Evolutionary conservation across 2,113 vertebrate genomes (phyloP).

Genomic region (Nicator chloris): DNA sequence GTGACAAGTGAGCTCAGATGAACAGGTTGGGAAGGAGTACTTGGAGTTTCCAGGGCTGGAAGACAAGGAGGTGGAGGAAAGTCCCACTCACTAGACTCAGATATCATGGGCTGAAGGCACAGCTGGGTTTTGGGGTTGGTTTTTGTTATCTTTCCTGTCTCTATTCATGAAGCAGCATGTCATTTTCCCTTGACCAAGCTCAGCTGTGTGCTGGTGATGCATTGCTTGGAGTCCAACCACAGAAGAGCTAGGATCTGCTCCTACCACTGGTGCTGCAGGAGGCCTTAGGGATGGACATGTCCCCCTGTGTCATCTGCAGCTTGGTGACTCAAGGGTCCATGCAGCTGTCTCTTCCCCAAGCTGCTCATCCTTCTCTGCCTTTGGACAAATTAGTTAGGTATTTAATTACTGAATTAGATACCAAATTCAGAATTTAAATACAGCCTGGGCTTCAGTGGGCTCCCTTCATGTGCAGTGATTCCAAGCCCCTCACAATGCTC

Average conservation of each 20-base stretch:
- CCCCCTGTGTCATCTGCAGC: background rate
- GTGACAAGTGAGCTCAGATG: background rate
- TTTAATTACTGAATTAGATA: background rate
- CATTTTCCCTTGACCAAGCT: background rate
- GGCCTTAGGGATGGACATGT: fast-evolving
- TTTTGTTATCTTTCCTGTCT: background rate
- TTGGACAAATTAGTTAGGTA: background rate
- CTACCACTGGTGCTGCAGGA: fast-evolving
- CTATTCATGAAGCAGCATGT: background rate
- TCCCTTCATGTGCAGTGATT: background rate
- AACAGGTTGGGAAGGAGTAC: no score
- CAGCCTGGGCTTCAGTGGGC: background rate
- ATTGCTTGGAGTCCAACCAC: fast-evolving
- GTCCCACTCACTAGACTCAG: fast-evolving
- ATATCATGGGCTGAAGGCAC: fast-evolving
- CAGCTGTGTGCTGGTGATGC: background rate
- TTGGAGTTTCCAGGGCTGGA: background rate
- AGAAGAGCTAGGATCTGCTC: background rate
- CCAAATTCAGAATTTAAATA: background rate
- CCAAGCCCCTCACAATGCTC: fast-evolving
- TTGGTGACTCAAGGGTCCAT: fast-evolving
- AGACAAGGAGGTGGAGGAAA: background rate
- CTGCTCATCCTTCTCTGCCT: background rate
- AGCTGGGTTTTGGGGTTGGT: background rate
- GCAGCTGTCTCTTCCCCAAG: background rate